Conservation (phyloP, 2,113 vertebrate genomes). For the Hymenochirus boettgeri region DNA sequence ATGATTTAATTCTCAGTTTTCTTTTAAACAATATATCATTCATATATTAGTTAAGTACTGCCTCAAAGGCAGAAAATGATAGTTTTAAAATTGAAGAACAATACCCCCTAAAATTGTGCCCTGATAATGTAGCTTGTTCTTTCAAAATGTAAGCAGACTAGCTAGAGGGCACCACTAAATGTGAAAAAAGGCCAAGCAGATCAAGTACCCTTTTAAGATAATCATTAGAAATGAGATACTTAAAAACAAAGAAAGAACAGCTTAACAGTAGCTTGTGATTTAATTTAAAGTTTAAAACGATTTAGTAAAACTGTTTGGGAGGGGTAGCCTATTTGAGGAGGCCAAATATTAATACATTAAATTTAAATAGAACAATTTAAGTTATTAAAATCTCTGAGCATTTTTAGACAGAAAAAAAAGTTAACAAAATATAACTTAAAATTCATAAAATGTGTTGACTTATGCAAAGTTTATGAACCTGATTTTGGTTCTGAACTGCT, state of each 20-base stretch:
- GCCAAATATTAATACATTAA: too few relatives aligned
- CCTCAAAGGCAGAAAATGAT: slow-evolving; percentile 54
- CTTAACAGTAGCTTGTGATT: too few relatives aligned
- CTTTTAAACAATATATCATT: slow-evolving; percentile 40
- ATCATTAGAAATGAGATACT: slow-evolving; percentile 13
- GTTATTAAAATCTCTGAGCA: too few relatives aligned
- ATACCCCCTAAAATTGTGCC: slow-evolving; percentile 55
- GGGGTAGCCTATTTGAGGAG: too few relatives aligned
- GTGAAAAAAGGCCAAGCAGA: slow-evolving; percentile 22
- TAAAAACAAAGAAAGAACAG: background rate
- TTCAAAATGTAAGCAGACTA: slow-evolving; percentile 59
- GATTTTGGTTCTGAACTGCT: too few relatives aligned
- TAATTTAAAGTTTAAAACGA: too few relatives aligned
- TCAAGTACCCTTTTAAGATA: slow-evolving; percentile 21
- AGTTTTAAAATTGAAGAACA: slow-evolving; percentile 60
- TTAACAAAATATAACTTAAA: too few relatives aligned
- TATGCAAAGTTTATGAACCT: too few relatives aligned
- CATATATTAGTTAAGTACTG: slow-evolving; percentile 57
- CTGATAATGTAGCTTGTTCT: slow-evolving; percentile 58
- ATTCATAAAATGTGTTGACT: too few relatives aligned
- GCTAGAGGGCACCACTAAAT: slow-evolving; percentile 40
- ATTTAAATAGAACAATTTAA: too few relatives aligned
- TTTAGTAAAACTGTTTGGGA: too few relatives aligned
- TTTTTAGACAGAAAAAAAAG: too few relatives aligned
- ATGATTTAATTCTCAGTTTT: background rate